Evolutionary conservation across 2,888 invertebrate species (phyloP).

Genomic region (Andrena dorsata): DNA sequence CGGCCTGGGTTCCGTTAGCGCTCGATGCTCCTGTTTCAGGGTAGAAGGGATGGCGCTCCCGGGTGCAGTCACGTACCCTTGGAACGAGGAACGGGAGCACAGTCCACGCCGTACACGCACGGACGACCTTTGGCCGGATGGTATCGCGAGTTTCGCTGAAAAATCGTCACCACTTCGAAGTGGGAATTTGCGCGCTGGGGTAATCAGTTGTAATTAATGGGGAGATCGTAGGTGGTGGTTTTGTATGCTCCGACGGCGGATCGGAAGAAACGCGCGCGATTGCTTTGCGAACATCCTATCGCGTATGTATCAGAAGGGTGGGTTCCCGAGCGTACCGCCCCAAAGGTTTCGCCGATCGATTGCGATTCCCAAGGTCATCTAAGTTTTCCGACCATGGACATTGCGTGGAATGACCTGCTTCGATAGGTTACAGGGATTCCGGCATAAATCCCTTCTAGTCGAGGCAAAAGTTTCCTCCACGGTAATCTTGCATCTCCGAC

Average conservation of each 20-base stretch:
- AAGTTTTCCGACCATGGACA: constrained; percentile 72
- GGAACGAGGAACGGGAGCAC: constrained; percentile 51
- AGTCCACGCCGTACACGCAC: constrained; percentile 51
- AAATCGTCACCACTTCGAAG: not conserved
- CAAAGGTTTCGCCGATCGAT: constrained; percentile 73
- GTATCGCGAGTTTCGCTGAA: not conserved
- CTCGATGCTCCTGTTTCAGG: constrained; percentile 60
- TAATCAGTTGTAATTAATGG: too few relatives aligned
- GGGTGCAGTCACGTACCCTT: constrained; percentile 75
- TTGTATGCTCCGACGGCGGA: not conserved
- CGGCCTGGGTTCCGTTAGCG: constrained; percentile 63
- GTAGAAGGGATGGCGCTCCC: constrained; percentile 68
- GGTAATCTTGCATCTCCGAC: constrained; percentile 74
- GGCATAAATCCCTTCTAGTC: constrained; percentile 72
- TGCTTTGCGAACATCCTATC: constrained; percentile 53
- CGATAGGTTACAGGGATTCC: constrained; percentile 73
- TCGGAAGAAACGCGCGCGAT: constrained; percentile 27
- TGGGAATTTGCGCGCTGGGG: not conserved
- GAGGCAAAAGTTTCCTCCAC: constrained; percentile 71
- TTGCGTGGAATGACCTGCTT: constrained; percentile 74
- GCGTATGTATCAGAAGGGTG: constrained; percentile 58
- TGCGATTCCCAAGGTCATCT: constrained; percentile 76
- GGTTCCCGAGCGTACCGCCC: constrained; percentile 50
- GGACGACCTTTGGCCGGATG: constrained; percentile 1
- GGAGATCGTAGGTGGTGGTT: not conserved